Percentiles rank a stretch among this genome's conserved stretches.
phyloP scores from a whole-genome alignment of 2,113 vertebrate species.

The Poeciliopsis retropinna region DNA sequence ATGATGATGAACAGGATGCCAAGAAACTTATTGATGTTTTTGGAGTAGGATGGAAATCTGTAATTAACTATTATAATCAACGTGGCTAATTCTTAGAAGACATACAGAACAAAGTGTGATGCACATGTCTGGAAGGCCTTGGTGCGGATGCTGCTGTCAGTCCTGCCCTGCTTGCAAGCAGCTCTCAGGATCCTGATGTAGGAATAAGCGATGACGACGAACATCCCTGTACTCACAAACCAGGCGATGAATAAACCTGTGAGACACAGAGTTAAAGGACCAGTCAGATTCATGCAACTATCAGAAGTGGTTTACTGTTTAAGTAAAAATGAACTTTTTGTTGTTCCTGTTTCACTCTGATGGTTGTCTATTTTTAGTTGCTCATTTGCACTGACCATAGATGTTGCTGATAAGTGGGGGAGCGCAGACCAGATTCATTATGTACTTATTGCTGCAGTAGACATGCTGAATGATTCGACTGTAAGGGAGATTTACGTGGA shows the following conservation, averaged over 20 bases:
- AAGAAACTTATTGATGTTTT: slow-evolving; percentile 59
- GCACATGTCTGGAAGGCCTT: slow-evolving; percentile 66
- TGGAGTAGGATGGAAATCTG: slow-evolving; percentile 35
- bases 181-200: slow-evolving; percentile 62
- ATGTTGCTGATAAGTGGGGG: slow-evolving; percentile 47
- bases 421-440: slow-evolving; percentile 58
- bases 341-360: too few relatives aligned
- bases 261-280: background rate
- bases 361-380: too few relatives aligned
- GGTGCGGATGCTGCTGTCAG: background rate
- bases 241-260: slow-evolving; percentile 57
- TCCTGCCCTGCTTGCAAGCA: slow-evolving; percentile 15
- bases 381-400: slow-evolving; percentile 49
- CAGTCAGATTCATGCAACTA: too few relatives aligned
- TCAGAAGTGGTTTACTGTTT: too few relatives aligned
- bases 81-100: slow-evolving; percentile 34
- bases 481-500: slow-evolving; percentile 46
- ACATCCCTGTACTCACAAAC: slow-evolving; percentile 38
- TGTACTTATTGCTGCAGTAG: slow-evolving; percentile 67
- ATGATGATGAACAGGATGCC: slow-evolving; percentile 51
- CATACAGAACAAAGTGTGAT: slow-evolving; percentile 54
- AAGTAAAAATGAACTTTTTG: too few relatives aligned
- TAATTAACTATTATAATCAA: slow-evolving; percentile 26
- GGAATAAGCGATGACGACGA: slow-evolving; percentile 61
- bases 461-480: slow-evolving; percentile 50